phyloP scores from a whole-genome alignment of 2,888 invertebrate genomes.

The Meiosimyza decipiens region DNA sequence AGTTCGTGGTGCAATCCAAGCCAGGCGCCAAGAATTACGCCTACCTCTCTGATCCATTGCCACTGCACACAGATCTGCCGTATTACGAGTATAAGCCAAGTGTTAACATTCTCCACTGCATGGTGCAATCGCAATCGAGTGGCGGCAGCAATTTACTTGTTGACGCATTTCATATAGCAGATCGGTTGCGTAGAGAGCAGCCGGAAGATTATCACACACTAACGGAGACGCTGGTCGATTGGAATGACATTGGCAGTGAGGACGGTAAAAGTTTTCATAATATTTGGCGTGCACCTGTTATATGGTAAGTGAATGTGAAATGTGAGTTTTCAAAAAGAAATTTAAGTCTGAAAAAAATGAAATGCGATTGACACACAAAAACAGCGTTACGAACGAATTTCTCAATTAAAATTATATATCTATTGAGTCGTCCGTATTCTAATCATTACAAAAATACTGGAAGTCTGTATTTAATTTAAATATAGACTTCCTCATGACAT shows the following conservation, averaged over 20 bases:
- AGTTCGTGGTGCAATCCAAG: conserved; percentile 76
- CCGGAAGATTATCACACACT: conserved; percentile 72
- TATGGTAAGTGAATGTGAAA: conserved; percentile 67
- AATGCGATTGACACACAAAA: no score
- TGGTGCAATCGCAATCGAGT: conserved; percentile 72
- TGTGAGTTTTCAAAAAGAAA: no score
- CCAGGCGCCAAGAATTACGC: conserved; percentile 79
- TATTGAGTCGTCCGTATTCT: no score
- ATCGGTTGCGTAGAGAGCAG: conserved; percentile 70
- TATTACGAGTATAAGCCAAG: conserved; percentile 83
- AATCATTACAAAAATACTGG: no score
- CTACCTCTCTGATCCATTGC: conserved; percentile 75
- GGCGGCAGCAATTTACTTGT: conserved; percentile 78
- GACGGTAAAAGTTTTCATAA: conserved; percentile 73
- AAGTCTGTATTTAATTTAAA: no score
- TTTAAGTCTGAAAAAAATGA: no score
- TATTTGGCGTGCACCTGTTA: conserved; percentile 73
- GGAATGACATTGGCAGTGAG: conserved; percentile 78
- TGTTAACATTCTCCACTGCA: conserved; percentile 78
- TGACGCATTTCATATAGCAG: conserved; percentile 75
- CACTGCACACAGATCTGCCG: conserved; percentile 80
- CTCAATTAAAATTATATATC: no score
- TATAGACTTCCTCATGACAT: no score
- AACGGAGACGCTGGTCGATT: conserved; percentile 74
- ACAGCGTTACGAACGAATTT: no score